These are phyloP conservation scores for Papio anubis DNA, from an alignment of 2,113 vertebrate genomes.

Conservation along the genomic window DNA sequence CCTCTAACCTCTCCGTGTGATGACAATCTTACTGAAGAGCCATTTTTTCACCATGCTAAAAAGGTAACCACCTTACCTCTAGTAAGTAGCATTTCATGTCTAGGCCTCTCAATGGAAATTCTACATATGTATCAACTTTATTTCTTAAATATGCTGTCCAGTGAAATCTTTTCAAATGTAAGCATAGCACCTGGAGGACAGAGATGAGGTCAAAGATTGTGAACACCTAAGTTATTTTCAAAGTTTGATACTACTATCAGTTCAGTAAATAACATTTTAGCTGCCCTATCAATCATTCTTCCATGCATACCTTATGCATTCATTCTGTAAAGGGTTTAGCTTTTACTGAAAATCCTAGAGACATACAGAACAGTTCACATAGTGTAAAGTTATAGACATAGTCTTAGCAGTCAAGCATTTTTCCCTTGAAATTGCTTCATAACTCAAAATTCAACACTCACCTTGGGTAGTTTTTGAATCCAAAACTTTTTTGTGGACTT, in stretches of 20 bases:
- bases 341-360: not conserved
- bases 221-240: not conserved
- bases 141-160: constrained; percentile 99
- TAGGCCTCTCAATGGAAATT: constrained; percentile 94
- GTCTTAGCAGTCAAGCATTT: not conserved
- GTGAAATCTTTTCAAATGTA: constrained; percentile 98
- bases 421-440: not conserved
- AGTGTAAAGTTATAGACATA: not conserved
- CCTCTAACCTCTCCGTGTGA: not conserved
- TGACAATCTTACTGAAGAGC: not conserved
- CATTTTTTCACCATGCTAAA: not conserved
- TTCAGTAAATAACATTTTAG: not conserved
- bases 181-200: constrained; percentile 92
- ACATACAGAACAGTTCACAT: not conserved
- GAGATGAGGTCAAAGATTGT: not conserved
- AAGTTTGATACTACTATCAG: not conserved
- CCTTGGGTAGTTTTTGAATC: constrained; percentile 98
- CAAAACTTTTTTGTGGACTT: constrained; percentile 99
- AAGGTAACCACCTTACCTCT: constrained; percentile 86
- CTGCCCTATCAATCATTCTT: not conserved
- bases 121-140: constrained; percentile 97
- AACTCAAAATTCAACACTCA: constrained; percentile 58
- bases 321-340: not conserved
- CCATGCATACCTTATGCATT: not conserved
- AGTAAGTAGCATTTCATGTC: constrained; percentile 97